Percentiles rank a stretch among this genome's conserved stretches.
Conservation (phyloP, 1,140 invertebrate species). For the Pseudobourletiella spinata region DNA sequence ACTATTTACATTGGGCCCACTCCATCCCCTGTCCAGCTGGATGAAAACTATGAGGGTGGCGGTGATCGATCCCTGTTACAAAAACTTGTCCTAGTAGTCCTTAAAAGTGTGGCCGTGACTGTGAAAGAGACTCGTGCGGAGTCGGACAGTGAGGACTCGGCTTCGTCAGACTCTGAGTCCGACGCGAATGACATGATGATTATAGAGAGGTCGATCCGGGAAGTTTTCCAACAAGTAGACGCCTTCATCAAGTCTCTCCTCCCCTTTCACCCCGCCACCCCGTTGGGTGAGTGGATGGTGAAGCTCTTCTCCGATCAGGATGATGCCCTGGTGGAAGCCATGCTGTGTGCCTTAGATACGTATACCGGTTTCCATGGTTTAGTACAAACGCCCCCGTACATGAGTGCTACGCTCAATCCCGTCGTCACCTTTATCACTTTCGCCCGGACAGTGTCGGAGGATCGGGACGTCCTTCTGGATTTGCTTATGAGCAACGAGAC, state of each 20-base stretch:
- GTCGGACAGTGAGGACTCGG: conserved; percentile 43
- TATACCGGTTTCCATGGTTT: conserved; percentile 71
- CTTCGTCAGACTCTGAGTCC: conserved; percentile 40
- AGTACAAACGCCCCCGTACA: conserved; percentile 59
- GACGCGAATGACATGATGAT: conserved; percentile 74
- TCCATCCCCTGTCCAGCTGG: conserved; percentile 5
- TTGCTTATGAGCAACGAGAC: conserved; percentile 84
- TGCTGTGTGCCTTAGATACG: conserved; percentile 82
- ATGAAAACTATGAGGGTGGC: conserved; percentile 11
- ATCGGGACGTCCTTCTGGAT: conserved; percentile 72
- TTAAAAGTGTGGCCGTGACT: conserved; percentile 80
- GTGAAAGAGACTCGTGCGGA: conserved; percentile 70
- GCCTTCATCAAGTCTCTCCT: conserved; percentile 67
- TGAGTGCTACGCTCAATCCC: conserved; percentile 53
- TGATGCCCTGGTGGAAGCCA: conserved; percentile 81
- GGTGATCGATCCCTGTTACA: conserved; percentile 61
- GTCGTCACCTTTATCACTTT: conserved; percentile 74
- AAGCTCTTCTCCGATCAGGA: conserved; percentile 82
- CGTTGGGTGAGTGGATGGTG: conserved; percentile 76
- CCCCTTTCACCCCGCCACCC: conserved; percentile 76
- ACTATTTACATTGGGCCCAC: conserved; percentile 28
- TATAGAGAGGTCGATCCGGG: conserved; percentile 71
- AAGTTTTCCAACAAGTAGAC: conserved; percentile 63
- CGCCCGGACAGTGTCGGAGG: conserved; percentile 68
- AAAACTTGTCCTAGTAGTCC: conserved; percentile 69